Percentiles rank a stretch among this genome's conserved stretches.
Conservation (phyloP, 2,113 vertebrate species). For the Catharus fuscescens region DNA sequence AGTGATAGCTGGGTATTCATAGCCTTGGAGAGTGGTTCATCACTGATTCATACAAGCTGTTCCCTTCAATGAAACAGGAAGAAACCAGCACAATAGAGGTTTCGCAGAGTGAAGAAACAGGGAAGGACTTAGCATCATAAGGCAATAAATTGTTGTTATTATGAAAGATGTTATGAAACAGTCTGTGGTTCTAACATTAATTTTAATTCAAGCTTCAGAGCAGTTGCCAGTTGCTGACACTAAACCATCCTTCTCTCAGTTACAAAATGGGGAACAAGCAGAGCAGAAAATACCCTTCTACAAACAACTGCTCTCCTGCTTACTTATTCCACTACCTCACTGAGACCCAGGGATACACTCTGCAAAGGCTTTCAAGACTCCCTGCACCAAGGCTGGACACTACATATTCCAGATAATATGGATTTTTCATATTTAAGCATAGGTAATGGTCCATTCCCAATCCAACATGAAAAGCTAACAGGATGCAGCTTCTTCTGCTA, state of each 20-base stretch:
- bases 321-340: not conserved
- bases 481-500: not conserved
- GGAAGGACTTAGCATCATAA: slow-evolving; percentile 22
- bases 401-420: not conserved
- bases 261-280: not conserved
- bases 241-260: not conserved
- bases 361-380: not conserved
- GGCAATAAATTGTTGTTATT: slow-evolving; percentile 50
- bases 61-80: slow-evolving; percentile 55
- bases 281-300: not conserved
- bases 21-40: not conserved
- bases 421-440: not conserved
- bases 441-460: not conserved
- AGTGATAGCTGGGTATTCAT: slow-evolving; percentile 7
- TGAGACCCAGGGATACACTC: not conserved
- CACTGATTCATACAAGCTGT: slow-evolving; percentile 62
- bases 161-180: slow-evolving; percentile 59
- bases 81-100: slow-evolving; percentile 48
- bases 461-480: not conserved
- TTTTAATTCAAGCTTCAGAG: slow-evolving; percentile 29
- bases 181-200: slow-evolving; percentile 56
- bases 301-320: not conserved
- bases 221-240: not conserved
- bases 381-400: not conserved
- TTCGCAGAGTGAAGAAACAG: slow-evolving; percentile 30